Conservation (phyloP, 1,140 invertebrate species). For the Drosophila orena region DNA sequence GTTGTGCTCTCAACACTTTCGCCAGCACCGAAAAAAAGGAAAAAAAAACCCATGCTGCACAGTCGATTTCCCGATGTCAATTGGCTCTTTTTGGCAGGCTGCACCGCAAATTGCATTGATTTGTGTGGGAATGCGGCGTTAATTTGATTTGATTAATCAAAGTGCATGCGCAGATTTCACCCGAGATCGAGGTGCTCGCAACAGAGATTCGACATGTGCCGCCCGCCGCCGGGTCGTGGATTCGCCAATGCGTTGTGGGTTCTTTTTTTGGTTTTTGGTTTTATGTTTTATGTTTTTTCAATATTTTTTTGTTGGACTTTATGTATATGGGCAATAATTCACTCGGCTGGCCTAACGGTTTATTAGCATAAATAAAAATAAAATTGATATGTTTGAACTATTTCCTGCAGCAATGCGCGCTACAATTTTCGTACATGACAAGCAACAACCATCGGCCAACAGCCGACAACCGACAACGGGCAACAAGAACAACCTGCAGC, state of each 20-base stretch:
- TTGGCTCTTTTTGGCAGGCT: conserved; percentile 56
- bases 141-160: conserved; percentile 83
- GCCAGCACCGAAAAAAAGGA: conserved; percentile 31
- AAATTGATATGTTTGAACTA: conserved; percentile 84
- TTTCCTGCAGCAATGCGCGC: conserved; percentile 82
- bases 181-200: conserved; percentile 19
- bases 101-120: conserved; percentile 77
- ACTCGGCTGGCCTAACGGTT: conserved; percentile 75
- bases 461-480: conserved; percentile 31
- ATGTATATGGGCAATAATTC: conserved; percentile 74
- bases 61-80: conserved; percentile 42
- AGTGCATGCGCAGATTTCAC: conserved; percentile 69
- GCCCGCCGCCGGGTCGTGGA: conserved; percentile 58
- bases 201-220: conserved; percentile 47
- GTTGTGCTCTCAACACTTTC: conserved; percentile 77
- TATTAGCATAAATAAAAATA: conserved; percentile 83
- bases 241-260: conserved; percentile 24
- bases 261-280: conserved; percentile 7
- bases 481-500: conserved; percentile 81
- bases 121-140: conserved; percentile 78
- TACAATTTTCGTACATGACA: conserved; percentile 83
- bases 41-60: neutral
- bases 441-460: conserved; percentile 65
- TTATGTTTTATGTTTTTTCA: conserved; percentile 21
- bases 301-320: conserved; percentile 13